Base-by-base conservation (phyloP, 2,113 vertebrate species). In the Ammospiza nelsoni region DNA sequence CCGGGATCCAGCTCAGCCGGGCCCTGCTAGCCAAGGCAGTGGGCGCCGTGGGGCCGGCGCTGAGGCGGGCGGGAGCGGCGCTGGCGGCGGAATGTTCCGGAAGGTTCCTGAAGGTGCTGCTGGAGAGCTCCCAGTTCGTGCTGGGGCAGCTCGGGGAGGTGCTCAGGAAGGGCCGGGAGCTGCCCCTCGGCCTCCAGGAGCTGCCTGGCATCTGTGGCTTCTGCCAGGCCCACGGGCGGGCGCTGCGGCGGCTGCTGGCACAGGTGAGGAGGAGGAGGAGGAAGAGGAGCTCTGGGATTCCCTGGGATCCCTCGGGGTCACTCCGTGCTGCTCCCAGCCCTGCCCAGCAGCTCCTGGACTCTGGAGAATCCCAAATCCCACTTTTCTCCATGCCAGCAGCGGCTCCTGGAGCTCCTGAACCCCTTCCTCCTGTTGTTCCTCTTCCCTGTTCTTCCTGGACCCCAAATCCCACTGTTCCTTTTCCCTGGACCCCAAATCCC, bases 171-270 rank as follows among this genome's bases (percentile, higher is more conserved):
- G 6, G 5, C 37, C 11, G 0, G 23, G 75, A 78, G 75, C 23
- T 63, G 75, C 75, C 59, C 75, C 48, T 78, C 8, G 37, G 59
- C 29, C 37, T 16, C 14, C 29, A 28, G 48, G 59, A 78, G 48
- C 48, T 78, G 0, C 75, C 75, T 0, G 59, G 37, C 0, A 0
- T 78, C 1, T 78, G 59, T 3, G 29, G 6, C 2, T 63, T 78
- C 75, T 63, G 0, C 48, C 59, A 28, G 6, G 75, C 37, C 18
- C 24, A 52, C 11, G 48, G 48, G 29, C 37, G 11, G 24, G 59
- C 18, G 6, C 59, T 78, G 59, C 15, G 24, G 59, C 11, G 2
- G 75, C 48, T 78, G 59, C 48, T 78, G 75, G 75, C 23, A 2
- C 23, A 78, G 75, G 75, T 65, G 73, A 75, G 72, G 48, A 21